These are phyloP conservation scores for Caenorhabditis brenneri DNA, from an alignment of 1,140 invertebrate genomes.

Conservation along the genomic window DNA sequence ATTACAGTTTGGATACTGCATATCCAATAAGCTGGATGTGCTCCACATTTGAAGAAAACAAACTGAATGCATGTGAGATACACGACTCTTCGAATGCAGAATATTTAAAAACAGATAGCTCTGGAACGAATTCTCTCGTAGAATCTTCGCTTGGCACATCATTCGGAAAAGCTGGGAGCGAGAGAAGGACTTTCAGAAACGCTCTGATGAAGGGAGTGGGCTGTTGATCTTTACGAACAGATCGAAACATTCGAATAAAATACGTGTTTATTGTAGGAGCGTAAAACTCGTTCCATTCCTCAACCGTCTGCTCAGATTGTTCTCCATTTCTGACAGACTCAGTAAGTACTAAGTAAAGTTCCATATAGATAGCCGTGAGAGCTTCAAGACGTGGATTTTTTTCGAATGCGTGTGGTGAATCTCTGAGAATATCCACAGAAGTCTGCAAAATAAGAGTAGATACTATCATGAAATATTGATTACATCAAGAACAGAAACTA, in stretches of 20 bases:
- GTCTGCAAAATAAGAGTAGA: background rate
- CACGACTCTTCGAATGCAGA: background rate
- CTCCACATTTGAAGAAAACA: background rate
- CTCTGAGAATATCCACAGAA: background rate
- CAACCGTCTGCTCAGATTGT: background rate
- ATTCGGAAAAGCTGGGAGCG: background rate
- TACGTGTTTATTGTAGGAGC: background rate
- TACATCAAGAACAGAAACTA: slow-evolving; percentile 1
- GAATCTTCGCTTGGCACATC: background rate
- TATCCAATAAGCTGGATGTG: slow-evolving; percentile 10
- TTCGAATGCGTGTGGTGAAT: background rate
- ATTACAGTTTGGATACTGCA: background rate
- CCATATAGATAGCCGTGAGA: background rate
- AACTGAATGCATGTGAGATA: slow-evolving; percentile 5
- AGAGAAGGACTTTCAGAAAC: background rate
- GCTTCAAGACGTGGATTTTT: background rate
- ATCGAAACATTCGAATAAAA: background rate
- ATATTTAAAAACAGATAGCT: background rate
- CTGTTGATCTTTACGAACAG: slow-evolving; percentile 8
- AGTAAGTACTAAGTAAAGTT: background rate
- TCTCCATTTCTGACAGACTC: background rate
- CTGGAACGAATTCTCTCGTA: background rate
- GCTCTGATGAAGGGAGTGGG: background rate
- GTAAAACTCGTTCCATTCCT: slow-evolving; percentile 22
- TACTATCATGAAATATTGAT: too few species aligned